Conservation (phyloP, 2,797 vertebrate genomes). For the Sebastes dallii region DNA sequence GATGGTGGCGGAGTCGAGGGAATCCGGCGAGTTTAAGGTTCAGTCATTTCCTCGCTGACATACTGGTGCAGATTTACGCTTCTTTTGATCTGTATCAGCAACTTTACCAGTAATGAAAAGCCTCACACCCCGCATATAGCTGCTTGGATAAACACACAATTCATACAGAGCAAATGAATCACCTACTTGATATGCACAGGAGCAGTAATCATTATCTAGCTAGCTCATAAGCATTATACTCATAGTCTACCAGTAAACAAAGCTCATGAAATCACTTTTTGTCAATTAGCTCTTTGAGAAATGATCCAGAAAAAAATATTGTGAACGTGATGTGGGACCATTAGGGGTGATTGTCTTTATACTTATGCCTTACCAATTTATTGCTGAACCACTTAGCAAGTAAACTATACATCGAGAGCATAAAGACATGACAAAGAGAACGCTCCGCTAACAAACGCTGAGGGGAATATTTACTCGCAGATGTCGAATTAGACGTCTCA, state of each 20-base stretch:
- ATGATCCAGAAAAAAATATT: constrained; percentile 28
- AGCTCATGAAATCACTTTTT: constrained; percentile 66
- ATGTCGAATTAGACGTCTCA: constrained; percentile 21
- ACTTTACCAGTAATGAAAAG: constrained; percentile 54
- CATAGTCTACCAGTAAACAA: constrained; percentile 63
- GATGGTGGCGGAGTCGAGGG: neutral
- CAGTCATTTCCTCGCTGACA: constrained; percentile 1
- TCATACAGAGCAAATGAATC: constrained; percentile 57
- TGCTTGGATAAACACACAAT: constrained; percentile 58
- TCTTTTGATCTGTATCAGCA: constrained; percentile 63
- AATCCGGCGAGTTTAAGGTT: constrained; percentile 11
- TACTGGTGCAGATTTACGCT: constrained; percentile 20
- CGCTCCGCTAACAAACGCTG: constrained; percentile 6
- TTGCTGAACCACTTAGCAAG: neutral
- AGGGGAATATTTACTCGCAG: constrained; percentile 17
- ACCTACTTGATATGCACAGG: constrained; percentile 62
- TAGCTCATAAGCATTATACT: constrained; percentile 62
- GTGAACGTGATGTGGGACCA: constrained; percentile 27
- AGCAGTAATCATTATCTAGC: constrained; percentile 63
- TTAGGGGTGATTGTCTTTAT: constrained; percentile 31
- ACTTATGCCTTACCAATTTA: neutral
- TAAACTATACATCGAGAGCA: constrained; percentile 1
- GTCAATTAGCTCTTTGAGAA: constrained; percentile 67
- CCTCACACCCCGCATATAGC: neutral
- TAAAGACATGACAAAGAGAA: neutral